phyloP scores from a whole-genome alignment of 2,888 invertebrate genomes.

The Protonemura montana region DNA sequence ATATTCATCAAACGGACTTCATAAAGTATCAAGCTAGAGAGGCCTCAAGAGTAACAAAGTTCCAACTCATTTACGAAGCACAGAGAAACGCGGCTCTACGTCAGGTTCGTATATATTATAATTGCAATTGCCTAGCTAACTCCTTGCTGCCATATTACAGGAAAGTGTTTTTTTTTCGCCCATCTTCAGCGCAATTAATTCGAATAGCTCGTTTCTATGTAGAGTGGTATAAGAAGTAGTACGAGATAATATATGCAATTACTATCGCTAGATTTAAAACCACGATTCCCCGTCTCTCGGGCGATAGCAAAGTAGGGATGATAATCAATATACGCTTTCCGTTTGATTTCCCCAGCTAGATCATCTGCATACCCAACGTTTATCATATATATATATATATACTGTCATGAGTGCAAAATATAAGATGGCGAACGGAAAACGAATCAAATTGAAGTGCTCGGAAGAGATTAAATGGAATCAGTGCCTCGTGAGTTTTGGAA shows the following conservation, averaged over 20 bases:
- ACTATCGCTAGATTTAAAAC: background rate
- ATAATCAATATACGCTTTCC: background rate
- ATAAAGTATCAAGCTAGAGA: background rate
- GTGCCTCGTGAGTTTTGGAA: background rate
- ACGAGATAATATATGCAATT: background rate
- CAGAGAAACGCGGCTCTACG: background rate
- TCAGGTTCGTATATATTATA: background rate
- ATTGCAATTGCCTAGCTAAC: background rate
- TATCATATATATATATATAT: background rate
- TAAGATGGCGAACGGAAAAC: background rate
- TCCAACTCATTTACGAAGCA: background rate
- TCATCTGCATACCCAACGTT: background rate
- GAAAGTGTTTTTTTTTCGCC: conserved; percentile 9
- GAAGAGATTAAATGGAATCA: background rate
- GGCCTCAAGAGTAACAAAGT: background rate
- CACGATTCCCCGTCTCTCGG: background rate
- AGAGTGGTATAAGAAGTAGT: background rate
- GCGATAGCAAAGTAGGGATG: background rate
- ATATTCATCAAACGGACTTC: background rate
- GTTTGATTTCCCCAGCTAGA: background rate
- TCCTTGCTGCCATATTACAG: background rate
- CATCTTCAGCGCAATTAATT: background rate
- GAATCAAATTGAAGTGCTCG: background rate
- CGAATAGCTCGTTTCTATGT: background rate
- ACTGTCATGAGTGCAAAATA: background rate